Evolutionary conservation across 2,888 invertebrate species (phyloP).

Genomic region (Drosophila meridiana): DNA sequence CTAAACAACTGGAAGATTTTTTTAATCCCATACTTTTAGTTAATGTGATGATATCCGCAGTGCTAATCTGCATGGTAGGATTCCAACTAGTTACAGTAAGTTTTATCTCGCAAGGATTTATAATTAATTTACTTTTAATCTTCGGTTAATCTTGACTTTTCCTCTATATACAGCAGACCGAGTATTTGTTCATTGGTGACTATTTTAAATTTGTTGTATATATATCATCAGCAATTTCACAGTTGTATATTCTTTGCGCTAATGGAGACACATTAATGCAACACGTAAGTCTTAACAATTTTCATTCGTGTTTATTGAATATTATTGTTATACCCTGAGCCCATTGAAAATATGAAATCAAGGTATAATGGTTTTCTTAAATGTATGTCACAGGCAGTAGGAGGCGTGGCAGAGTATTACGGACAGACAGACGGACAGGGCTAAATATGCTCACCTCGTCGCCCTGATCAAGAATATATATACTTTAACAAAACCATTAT

Average conservation of each 20-base stretch:
- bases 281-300: slow-evolving; percentile 67
- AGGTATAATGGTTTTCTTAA: no score
- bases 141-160: not conserved
- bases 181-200: slow-evolving; percentile 83
- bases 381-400: no score
- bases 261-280: slow-evolving; percentile 84
- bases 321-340: not conserved
- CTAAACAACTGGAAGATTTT: slow-evolving; percentile 79
- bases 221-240: slow-evolving; percentile 82
- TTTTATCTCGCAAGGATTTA: not conserved
- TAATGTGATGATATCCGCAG: slow-evolving; percentile 83
- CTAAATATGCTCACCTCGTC: no score
- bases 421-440: no score
- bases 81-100: slow-evolving; percentile 84
- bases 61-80: slow-evolving; percentile 85
- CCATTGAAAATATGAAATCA: no score
- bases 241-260: slow-evolving; percentile 83
- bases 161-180: slow-evolving; percentile 48
- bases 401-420: no score
- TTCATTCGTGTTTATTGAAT: not conserved
- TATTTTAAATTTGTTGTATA: slow-evolving; percentile 83
- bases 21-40: slow-evolving; percentile 83
- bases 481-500: no score
- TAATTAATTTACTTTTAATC: not conserved
- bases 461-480: no score